Percentiles rank a stretch among this genome's conserved stretches.
Conservation (phyloP, 2,888 invertebrate genomes). For the Heteropelma amictum region DNA sequence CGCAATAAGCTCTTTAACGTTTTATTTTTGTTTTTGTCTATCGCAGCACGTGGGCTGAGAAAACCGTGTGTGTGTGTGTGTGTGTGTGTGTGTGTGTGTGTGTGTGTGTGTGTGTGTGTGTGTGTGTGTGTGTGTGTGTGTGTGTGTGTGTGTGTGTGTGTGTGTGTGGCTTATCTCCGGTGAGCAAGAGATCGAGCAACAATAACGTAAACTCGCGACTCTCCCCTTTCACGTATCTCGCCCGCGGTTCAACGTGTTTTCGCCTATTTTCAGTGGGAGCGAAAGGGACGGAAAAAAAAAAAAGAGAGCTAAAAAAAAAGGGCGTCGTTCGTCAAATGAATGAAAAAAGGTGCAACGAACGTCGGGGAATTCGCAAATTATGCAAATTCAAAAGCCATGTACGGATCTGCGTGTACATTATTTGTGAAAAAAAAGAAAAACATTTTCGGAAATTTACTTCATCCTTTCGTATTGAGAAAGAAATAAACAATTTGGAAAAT, state of each 20-base stretch:
- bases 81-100: too few relatives aligned
- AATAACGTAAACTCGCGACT: constrained; percentile 14
- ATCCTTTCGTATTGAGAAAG: not conserved
- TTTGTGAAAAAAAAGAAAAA: not conserved
- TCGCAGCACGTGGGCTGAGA: constrained; percentile 44
- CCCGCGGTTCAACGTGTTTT: not conserved
- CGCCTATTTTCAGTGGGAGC: constrained; percentile 13
- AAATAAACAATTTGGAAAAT: too few relatives aligned
- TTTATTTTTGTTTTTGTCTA: not conserved
- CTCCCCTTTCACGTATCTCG: constrained; percentile 55
- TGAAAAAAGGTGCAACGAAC: constrained; percentile 25
- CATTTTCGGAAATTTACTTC: too few relatives aligned
- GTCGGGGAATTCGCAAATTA: not conserved
- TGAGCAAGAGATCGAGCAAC: constrained; percentile 28
- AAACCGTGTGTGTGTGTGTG: too few relatives aligned
- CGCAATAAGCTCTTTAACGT: too few relatives aligned
- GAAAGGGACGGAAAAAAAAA: not conserved
- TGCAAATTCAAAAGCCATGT: not conserved
- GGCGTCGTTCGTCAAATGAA: constrained; percentile 12
- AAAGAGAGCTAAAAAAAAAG: not conserved
- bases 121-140: too few relatives aligned
- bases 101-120: too few relatives aligned
- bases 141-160: too few relatives aligned
- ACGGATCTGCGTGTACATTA: not conserved
- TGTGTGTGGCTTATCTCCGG: constrained; percentile 44